Conservation (phyloP, 2,888 invertebrate species). For the Amiota mariae region DNA sequence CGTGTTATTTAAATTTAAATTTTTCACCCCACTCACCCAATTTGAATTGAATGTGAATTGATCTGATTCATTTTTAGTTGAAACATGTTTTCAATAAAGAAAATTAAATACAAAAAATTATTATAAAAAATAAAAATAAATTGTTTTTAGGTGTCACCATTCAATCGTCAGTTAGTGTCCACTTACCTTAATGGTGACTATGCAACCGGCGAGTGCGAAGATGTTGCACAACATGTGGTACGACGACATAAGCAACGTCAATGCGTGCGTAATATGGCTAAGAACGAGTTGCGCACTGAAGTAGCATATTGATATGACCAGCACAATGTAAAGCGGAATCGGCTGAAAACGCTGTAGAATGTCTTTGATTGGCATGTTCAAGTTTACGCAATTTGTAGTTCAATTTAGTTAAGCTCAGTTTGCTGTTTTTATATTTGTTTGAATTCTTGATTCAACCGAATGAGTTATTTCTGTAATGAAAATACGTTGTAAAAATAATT, state of each 20-base stretch:
- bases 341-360: slow-evolving; percentile 84
- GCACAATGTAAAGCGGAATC: slow-evolving; percentile 82
- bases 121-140: too few species aligned
- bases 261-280: slow-evolving; percentile 91
- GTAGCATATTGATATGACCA: slow-evolving; percentile 82
- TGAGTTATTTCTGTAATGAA: too few species aligned
- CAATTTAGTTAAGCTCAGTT: too few species aligned
- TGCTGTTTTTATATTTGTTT: too few species aligned
- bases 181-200: slow-evolving; percentile 85
- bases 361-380: slow-evolving; percentile 83
- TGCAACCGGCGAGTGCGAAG: slow-evolving; percentile 86
- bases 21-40: background rate
- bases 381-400: background rate
- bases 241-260: slow-evolving; percentile 92
- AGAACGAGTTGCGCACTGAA: slow-evolving; percentile 89
- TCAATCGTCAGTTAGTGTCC: slow-evolving; percentile 20
- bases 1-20: background rate
- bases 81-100: background rate
- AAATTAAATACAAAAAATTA: background rate
- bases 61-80: background rate
- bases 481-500: too few species aligned
- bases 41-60: background rate
- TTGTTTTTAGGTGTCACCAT: background rate
- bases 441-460: too few species aligned
- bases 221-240: slow-evolving; percentile 97